Evolutionary conservation across 2,888 invertebrate species (phyloP).

Genomic region (Chironomus riparius): DNA sequence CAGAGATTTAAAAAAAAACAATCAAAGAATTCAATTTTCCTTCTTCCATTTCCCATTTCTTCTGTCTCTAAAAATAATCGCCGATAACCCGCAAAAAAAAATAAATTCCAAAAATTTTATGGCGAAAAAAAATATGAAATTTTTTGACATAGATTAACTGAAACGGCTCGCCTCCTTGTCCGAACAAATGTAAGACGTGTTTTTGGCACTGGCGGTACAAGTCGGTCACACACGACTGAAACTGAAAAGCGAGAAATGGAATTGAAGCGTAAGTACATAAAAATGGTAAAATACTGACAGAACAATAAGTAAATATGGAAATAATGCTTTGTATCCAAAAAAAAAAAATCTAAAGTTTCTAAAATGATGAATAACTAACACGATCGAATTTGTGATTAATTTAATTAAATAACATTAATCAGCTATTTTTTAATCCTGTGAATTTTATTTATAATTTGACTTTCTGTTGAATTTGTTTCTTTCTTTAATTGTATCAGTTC

Average conservation of each 20-base stretch:
- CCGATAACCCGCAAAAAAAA: neutral
- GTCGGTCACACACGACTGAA: conserved; percentile 59
- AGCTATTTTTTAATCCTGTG: no score
- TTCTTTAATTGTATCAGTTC: no score
- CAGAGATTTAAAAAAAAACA: neutral
- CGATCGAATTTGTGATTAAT: no score
- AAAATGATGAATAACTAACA: no score
- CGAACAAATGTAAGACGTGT: conserved; percentile 83
- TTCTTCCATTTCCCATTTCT: neutral
- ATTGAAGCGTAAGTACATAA: conserved; percentile 76
- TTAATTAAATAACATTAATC: no score
- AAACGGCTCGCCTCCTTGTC: conserved; percentile 84
- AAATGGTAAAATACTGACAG: neutral
- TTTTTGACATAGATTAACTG: conserved; percentile 71
- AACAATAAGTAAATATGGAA: no score
- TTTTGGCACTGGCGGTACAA: conserved; percentile 49
- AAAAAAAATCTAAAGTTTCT: no score
- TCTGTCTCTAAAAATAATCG: neutral
- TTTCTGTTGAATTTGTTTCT: no score
- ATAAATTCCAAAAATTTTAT: neutral
- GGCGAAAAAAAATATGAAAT: neutral
- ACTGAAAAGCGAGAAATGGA: conserved; percentile 81
- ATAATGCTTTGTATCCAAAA: no score
- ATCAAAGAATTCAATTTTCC: neutral
- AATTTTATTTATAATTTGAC: no score